These are phyloP conservation scores for Cyrtodaria siliqua DNA, from an alignment of 2,888 invertebrate genomes.

Conservation along the genomic window DNA sequence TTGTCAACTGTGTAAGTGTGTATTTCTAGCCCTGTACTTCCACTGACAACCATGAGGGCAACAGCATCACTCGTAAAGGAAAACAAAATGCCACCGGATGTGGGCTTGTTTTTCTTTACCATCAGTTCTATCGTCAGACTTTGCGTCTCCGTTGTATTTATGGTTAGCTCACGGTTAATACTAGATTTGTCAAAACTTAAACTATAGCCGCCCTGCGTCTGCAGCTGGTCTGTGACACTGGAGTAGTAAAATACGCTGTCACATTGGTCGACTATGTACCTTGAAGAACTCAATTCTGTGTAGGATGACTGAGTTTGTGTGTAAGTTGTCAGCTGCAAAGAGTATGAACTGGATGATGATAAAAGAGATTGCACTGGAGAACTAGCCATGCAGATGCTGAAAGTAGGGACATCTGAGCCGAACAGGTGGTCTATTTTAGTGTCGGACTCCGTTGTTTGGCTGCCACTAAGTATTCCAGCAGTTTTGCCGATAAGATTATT, in stretches of 20 bases:
- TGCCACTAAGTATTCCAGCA: slow-evolving; percentile 68
- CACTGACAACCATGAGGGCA: slow-evolving; percentile 50
- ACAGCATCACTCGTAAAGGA: slow-evolving; percentile 63
- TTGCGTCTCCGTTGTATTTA: slow-evolving; percentile 40
- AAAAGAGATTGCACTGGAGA: slow-evolving; percentile 29
- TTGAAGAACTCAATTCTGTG: slow-evolving; percentile 38
- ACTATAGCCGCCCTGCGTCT: slow-evolving; percentile 69
- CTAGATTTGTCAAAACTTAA: slow-evolving; percentile 64
- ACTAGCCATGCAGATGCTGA: slow-evolving; percentile 54
- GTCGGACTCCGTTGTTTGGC: slow-evolving; percentile 13
- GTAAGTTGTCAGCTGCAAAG: slow-evolving; percentile 30
- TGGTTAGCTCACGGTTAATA: slow-evolving; percentile 45
- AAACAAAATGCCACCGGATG: slow-evolving; percentile 60
- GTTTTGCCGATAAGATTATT: slow-evolving; percentile 32
- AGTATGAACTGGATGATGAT: slow-evolving; percentile 22
- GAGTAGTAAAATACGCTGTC: slow-evolving; percentile 68
- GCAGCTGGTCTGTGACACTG: slow-evolving; percentile 39
- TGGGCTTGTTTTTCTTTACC: slow-evolving; percentile 51
- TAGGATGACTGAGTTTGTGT: slow-evolving; percentile 40
- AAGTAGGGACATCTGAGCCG: slow-evolving; percentile 24
- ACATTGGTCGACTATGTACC: slow-evolving; percentile 56
- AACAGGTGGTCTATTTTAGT: slow-evolving; percentile 51
- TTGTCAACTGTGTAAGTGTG: slow-evolving; percentile 40
- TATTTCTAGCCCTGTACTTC: slow-evolving; percentile 54
- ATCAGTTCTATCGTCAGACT: slow-evolving; percentile 69